phyloP scores from a whole-genome alignment of 2,888 invertebrate species.

The Phengaris alcon region DNA sequence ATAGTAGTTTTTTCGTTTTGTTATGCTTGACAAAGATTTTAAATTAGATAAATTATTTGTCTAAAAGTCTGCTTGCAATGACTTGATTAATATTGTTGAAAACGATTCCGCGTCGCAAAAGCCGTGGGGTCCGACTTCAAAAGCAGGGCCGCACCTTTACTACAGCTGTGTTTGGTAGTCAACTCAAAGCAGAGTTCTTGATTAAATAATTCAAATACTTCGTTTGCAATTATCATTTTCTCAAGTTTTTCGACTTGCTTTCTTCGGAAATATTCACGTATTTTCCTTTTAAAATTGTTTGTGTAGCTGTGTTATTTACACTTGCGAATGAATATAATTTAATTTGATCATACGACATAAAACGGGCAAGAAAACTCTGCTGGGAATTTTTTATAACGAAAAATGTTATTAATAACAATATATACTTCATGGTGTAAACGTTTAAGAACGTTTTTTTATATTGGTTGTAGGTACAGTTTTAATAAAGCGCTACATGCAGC shows the following conservation, averaged over 20 bases:
- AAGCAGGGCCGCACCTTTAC: slow-evolving; percentile 35
- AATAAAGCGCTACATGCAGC: not conserved
- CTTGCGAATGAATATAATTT: slow-evolving; percentile 2
- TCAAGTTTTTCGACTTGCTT: slow-evolving; percentile 17
- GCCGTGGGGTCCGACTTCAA: not conserved
- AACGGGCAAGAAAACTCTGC: not conserved
- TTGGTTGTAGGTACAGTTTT: not conserved
- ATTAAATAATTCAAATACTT: slow-evolving; percentile 53
- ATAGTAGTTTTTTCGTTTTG: too few relatives aligned
- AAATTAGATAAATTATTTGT: too few relatives aligned
- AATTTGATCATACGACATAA: not conserved
- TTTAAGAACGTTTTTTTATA: not conserved
- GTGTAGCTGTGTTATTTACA: slow-evolving; percentile 1
- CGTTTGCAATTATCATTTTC: slow-evolving; percentile 26
- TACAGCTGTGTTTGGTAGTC: slow-evolving; percentile 38
- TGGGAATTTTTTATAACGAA: not conserved
- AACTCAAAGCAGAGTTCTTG: slow-evolving; percentile 47
- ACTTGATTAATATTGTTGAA: too few relatives aligned
- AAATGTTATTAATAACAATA: not conserved
- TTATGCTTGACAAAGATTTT: too few relatives aligned
- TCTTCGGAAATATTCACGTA: slow-evolving; percentile 16
- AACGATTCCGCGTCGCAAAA: too few relatives aligned
- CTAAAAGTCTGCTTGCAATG: too few relatives aligned
- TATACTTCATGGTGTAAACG: not conserved
- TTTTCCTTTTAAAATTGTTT: slow-evolving; percentile 17